phyloP scores from a whole-genome alignment of 2,113 vertebrate species.

The Rhynchomys soricoides region DNA sequence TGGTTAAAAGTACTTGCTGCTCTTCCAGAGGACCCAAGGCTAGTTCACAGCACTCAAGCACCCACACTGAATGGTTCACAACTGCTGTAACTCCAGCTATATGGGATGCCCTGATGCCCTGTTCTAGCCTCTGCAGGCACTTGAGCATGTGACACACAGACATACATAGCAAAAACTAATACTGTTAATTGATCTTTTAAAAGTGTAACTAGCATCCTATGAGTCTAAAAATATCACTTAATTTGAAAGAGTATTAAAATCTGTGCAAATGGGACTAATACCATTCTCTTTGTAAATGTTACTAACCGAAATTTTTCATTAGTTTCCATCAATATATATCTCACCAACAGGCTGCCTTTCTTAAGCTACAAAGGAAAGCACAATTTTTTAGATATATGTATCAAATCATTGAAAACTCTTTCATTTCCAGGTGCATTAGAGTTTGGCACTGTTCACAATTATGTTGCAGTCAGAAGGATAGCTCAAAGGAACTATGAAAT shows the following conservation, averaged over 20 bases:
- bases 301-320: neutral
- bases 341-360: neutral
- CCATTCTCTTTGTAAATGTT: neutral
- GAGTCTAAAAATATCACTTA: neutral
- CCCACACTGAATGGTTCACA: neutral
- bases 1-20: neutral
- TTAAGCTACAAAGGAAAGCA: neutral
- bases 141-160: neutral
- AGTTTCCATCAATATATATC: neutral
- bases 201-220: neutral
- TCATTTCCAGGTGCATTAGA: neutral
- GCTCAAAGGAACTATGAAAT: neutral
- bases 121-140: neutral
- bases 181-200: neutral
- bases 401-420: constrained; percentile 29
- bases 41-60: neutral
- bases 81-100: neutral
- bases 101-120: neutral
- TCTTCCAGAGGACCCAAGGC: neutral
- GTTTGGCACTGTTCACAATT: neutral
- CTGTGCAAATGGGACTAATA: neutral
- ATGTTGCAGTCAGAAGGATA: neutral
- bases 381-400: neutral
- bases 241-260: neutral
- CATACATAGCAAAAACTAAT: too few relatives aligned